Conservation (phyloP, 2,113 vertebrate genomes). For the human (Homo sapiens) region GRCh38 chrX:119690501-119691000, state of each 20-base stretch:
- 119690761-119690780: not conserved
- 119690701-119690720: no score
- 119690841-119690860: constrained; percentile 46
- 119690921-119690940: constrained; percentile 73
- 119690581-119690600: no score
- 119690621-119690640: no score
- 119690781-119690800: constrained; percentile 21
- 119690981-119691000: constrained; percentile 74
- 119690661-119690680: no score
- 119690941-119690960: constrained; percentile 40
- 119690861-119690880: constrained; percentile 59
- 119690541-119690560: no score
- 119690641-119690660: no score
- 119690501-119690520: no score
- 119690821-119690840: constrained; percentile 52
- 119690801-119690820: not conserved
- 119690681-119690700: no score
- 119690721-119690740: no score
- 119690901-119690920: constrained; percentile 65
- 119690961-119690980: constrained; percentile 55
- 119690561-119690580: no score
- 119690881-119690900: constrained; percentile 66
- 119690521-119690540: no score
- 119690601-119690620: no score
- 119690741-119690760: not conserved